These are phyloP conservation scores for Myathropa florea DNA, from an alignment of 2,888 invertebrate species.

Conservation along the genomic window DNA sequence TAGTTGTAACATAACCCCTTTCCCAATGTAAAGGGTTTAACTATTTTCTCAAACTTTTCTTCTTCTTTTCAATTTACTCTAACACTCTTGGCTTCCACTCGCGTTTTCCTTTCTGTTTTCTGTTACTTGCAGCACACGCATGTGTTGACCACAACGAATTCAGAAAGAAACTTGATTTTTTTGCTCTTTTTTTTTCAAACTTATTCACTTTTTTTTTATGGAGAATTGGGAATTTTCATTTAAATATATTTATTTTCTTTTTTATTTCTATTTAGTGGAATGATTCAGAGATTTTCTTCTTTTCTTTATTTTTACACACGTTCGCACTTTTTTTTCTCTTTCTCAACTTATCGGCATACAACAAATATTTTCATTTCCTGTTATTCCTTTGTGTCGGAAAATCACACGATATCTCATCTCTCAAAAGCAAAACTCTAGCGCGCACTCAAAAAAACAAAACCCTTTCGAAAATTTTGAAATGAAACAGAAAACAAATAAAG, in stretches of 20 bases:
- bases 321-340: slow-evolving; percentile 29
- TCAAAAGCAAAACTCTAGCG: not conserved
- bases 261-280: slow-evolving; percentile 67
- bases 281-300: slow-evolving; percentile 61
- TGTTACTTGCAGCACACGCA: slow-evolving; percentile 5
- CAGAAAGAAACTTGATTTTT: not conserved
- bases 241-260: not conserved
- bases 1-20: slow-evolving; percentile 72
- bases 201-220: slow-evolving; percentile 56
- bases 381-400: slow-evolving; percentile 52
- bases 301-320: slow-evolving; percentile 48
- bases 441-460: slow-evolving; percentile 36
- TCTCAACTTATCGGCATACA: slow-evolving; percentile 38
- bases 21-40: slow-evolving; percentile 46
- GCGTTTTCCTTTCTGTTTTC: slow-evolving; percentile 30
- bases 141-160: slow-evolving; percentile 33
- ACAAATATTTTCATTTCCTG: slow-evolving; percentile 39
- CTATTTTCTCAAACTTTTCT: slow-evolving; percentile 15
- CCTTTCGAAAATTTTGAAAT: slow-evolving; percentile 11
- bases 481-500: not conserved
- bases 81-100: slow-evolving; percentile 2
- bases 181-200: not conserved
- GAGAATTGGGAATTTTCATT: slow-evolving; percentile 54
- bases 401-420: slow-evolving; percentile 35
- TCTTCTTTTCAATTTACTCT: slow-evolving; percentile 14